These are phyloP conservation scores for Rhagophthalmus giganteus DNA, from an alignment of 2,888 invertebrate species.

Conservation along the genomic window DNA sequence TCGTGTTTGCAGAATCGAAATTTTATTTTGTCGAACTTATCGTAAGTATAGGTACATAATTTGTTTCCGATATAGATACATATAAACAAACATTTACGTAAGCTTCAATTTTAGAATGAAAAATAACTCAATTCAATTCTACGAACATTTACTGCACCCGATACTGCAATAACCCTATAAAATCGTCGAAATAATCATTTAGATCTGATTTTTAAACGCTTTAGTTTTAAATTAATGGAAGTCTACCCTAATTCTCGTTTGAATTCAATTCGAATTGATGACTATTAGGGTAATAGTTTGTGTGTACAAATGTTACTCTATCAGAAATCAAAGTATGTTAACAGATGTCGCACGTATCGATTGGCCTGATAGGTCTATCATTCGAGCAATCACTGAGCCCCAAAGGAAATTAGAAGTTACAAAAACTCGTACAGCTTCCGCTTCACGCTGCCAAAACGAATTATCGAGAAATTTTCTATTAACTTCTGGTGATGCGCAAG, in stretches of 20 bases:
- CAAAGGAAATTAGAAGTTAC: conserved; percentile 36
- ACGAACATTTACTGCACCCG: too few species aligned
- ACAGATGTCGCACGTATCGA: conserved; percentile 35
- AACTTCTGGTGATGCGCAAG: conserved; percentile 19
- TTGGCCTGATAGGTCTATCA: conserved; percentile 32
- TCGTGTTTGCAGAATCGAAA: too few species aligned
- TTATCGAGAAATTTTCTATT: conserved; percentile 32
- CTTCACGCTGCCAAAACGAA: conserved; percentile 31
- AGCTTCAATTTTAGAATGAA: too few species aligned
- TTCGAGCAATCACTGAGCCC: conserved; percentile 32
- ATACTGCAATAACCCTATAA: too few species aligned
- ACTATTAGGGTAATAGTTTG: conserved; percentile 5
- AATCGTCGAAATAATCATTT: too few species aligned
- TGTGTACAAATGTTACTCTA: conserved; percentile 15
- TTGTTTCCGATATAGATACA: too few species aligned
- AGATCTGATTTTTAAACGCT: background rate
- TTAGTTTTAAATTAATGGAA: background rate
- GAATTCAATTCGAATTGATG: background rate
- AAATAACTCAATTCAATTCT: too few species aligned
- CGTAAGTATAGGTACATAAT: too few species aligned
- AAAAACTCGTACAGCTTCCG: conserved; percentile 32
- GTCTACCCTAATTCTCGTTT: background rate
- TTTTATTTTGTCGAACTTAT: too few species aligned
- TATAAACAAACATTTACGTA: too few species aligned
- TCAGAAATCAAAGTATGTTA: conserved; percentile 31